Percentiles rank a stretch among this genome's conserved stretches.
These are phyloP conservation scores for Alouatta caraya DNA, from an alignment of 2,797 vertebrate species.

Conservation along the genomic window DNA sequence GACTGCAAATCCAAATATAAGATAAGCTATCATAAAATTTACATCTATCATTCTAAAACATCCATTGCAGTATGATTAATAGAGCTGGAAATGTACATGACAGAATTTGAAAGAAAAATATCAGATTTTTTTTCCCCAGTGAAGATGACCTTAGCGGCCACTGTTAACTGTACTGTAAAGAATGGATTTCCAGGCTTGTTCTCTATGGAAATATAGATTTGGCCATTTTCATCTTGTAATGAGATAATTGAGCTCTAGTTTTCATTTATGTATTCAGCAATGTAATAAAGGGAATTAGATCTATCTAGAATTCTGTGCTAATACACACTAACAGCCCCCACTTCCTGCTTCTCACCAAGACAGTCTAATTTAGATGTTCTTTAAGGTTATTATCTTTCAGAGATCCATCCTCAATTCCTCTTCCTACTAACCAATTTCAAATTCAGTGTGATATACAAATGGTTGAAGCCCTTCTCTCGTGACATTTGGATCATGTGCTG, in stretches of 20 bases:
- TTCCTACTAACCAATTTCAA: background rate
- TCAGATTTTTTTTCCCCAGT: background rate
- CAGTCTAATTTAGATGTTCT: background rate
- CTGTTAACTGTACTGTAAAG: background rate
- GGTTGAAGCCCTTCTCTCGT: background rate
- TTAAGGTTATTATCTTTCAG: background rate
- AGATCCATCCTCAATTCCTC: background rate
- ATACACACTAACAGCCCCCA: background rate
- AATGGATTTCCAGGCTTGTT: background rate
- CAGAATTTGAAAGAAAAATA: slow-evolving; percentile 39
- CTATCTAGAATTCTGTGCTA: background rate
- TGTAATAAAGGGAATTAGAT: background rate
- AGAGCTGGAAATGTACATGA: background rate
- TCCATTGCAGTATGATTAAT: background rate
- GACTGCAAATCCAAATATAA: background rate
- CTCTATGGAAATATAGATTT: background rate
- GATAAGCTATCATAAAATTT: background rate
- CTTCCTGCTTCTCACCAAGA: background rate
- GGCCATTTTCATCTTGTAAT: background rate
- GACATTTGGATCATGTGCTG: background rate
- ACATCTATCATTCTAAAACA: background rate
- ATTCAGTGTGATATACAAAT: background rate
- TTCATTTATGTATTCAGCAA: background rate
- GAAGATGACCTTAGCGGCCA: background rate
- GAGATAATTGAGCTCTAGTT: background rate